These are phyloP conservation scores for Xiphias gladius DNA, from an alignment of 2,113 vertebrate genomes.

Conservation along the genomic window DNA sequence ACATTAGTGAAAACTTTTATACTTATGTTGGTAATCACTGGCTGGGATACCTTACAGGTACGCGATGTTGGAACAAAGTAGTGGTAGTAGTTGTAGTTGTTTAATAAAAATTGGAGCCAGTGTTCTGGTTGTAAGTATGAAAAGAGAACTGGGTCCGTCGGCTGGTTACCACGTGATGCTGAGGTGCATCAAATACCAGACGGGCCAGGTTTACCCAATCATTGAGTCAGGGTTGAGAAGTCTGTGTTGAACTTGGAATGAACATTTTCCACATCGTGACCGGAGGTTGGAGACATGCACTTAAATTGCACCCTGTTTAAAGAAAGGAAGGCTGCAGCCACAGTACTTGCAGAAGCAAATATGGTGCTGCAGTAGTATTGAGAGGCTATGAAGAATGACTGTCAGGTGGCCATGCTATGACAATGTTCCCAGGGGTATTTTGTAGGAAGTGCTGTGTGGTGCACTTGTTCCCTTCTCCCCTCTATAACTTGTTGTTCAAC, in stretches of 20 bases:
- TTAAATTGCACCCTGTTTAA: neutral
- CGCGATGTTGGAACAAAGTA: neutral
- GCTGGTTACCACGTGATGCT: neutral
- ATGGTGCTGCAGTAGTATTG: neutral
- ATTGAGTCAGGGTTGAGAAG: neutral
- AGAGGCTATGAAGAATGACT: neutral
- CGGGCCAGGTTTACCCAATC: neutral
- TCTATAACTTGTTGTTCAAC: neutral
- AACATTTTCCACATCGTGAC: neutral
- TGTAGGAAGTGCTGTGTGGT: neutral
- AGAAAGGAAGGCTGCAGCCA: neutral
- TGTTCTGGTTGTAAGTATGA: neutral
- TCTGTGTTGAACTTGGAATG: neutral
- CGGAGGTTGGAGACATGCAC: neutral
- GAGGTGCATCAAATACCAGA: slow-evolving; percentile 6
- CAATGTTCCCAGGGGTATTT: neutral
- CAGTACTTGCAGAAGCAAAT: neutral
- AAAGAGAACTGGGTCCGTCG: neutral
- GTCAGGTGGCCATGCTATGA: neutral
- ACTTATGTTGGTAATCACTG: too few species aligned
- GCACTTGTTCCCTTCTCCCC: neutral
- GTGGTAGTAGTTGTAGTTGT: neutral
- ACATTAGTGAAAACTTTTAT: too few species aligned
- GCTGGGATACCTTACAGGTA: neutral
- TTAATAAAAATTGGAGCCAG: neutral